Base-by-base conservation (phyloP, 2,113 vertebrate species). In the Chunga burmeisteri region DNA sequence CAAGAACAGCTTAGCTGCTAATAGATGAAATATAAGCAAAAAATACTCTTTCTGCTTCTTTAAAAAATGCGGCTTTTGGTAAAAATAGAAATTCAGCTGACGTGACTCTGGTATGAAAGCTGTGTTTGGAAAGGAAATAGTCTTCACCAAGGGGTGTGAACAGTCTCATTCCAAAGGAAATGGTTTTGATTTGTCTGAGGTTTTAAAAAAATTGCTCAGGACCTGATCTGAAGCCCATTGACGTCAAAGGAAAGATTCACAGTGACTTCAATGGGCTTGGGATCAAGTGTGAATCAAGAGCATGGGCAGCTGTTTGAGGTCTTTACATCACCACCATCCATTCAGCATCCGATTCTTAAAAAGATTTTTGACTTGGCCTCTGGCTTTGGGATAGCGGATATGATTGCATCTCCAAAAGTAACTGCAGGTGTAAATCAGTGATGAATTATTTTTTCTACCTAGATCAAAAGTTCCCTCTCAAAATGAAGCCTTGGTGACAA, bases 181-280 rank as follows among this genome's bases (percentile, higher is more conserved):
- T 96, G 96, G 96, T 96, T 97, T 96, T 97, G 94, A 97, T 97
- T 97, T 96, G 90, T 90, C 81, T 97, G 96, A 95, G 96, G 96
- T 95, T 97, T 95, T 80, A 1, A 46, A 85, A 93, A 94, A 95
- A 88, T n/a, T 93, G 81, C 71, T 95, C 65, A 90, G 84, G 74
- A 96, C 71, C 90, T 93, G 90, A 96, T 96, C 78, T 96, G 85
- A 88, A 96, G 87, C 96, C 90, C 85, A 92, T 86, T 97, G 96
- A 97, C 93, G 96, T 97, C 96, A 97, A 95, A 96, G 84, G 70
- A 82, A 96, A 91, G 87, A 90, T 91, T 88, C 93, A 88, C 66
- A 88, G 84, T 73, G 73, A 86, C 92, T 97, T 95, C 93, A 90
- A 2, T 77, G 87, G 84, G 78, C 78, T 85, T 77, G 53, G 29